These are phyloP conservation scores for Palaemon carinicauda DNA, from an alignment of 1,140 invertebrate species.

Conservation along the genomic window DNA sequence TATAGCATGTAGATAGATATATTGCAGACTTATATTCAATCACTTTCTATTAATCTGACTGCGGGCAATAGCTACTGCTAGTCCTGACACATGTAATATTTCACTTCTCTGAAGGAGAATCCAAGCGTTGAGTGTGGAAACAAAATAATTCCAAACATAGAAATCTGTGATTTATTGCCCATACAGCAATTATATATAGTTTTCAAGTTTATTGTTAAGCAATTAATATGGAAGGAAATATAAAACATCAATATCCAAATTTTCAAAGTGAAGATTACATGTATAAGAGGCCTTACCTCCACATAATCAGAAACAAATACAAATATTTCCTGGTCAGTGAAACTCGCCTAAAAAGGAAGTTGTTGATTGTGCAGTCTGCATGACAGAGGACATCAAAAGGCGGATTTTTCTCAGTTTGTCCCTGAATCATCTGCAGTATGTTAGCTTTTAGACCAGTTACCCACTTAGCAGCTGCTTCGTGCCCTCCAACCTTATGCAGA, in stretches of 20 bases:
- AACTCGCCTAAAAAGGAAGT: background rate
- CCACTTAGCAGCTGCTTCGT: background rate
- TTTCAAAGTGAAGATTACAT: background rate
- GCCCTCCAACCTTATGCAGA: no score
- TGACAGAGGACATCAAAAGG: background rate
- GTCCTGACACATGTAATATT: no score
- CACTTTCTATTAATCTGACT: no score
- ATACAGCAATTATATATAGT: no score
- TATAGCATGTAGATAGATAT: background rate
- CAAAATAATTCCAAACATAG: no score
- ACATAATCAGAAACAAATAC: background rate
- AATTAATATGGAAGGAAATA: no score
- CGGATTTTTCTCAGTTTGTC: background rate
- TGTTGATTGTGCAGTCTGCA: background rate
- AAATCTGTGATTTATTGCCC: no score
- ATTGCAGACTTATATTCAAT: background rate
- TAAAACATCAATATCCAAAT: background rate
- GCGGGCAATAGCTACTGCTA: no score
- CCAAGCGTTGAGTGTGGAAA: no score
- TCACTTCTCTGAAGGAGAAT: no score
- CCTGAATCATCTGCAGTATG: background rate
- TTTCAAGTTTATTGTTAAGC: no score
- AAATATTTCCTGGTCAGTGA: background rate
- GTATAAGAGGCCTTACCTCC: background rate
- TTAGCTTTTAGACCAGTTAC: background rate